Percentiles rank a stretch among this genome's conserved stretches.
Evolutionary conservation across 2,888 invertebrate genomes (phyloP).

Genomic region (Drosophila antonietae): DNA sequence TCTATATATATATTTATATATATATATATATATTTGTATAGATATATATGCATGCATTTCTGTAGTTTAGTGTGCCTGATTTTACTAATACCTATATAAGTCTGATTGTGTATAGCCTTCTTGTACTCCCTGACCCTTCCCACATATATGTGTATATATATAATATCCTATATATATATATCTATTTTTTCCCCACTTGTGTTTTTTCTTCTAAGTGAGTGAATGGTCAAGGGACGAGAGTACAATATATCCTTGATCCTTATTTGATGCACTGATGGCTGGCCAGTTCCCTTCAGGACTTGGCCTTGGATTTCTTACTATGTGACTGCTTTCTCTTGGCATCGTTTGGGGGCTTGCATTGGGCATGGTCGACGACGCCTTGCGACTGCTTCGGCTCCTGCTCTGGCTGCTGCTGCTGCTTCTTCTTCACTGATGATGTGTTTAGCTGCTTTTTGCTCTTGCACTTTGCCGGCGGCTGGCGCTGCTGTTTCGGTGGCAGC

Average conservation of each 20-base stretch:
- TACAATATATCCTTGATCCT: not conserved
- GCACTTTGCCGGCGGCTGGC: not conserved
- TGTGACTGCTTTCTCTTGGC: slow-evolving; percentile 1
- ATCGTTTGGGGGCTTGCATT: not conserved
- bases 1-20: too few relatives aligned
- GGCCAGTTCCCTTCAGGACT: not conserved
- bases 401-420: not conserved
- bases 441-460: slow-evolving; percentile 4
- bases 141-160: too few relatives aligned
- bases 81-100: too few relatives aligned
- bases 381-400: not conserved
- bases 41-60: too few relatives aligned
- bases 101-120: too few relatives aligned
- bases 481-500: not conserved
- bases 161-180: too few relatives aligned
- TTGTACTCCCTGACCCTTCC: too few relatives aligned
- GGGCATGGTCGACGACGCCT: not conserved
- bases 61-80: too few relatives aligned
- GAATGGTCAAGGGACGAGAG: too few relatives aligned
- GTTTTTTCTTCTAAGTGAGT: too few relatives aligned
- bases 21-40: too few relatives aligned
- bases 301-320: slow-evolving; percentile 11
- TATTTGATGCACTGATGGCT: not conserved
- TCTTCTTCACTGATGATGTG: not conserved
- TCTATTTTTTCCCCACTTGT: too few relatives aligned